These are phyloP conservation scores for Girardinus metallicus DNA, from an alignment of 2,797 vertebrate genomes.

Conservation along the genomic window DNA sequence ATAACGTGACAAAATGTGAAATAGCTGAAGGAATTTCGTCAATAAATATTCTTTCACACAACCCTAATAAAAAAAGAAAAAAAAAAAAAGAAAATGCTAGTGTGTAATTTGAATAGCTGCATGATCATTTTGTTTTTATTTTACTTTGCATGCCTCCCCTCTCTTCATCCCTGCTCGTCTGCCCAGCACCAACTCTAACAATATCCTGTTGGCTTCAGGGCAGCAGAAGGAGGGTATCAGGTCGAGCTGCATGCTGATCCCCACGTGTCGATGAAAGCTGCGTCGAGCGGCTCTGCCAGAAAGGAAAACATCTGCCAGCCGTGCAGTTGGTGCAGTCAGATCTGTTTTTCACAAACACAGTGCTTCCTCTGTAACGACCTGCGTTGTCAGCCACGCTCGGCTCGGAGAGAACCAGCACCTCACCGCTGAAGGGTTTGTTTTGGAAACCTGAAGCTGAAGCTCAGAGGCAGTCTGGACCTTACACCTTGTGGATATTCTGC, in stretches of 20 bases:
- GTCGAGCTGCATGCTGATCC: constrained; percentile 57
- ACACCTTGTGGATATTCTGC: constrained; percentile 37
- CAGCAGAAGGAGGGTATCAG: constrained; percentile 49
- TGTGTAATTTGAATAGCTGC: neutral
- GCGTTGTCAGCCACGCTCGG: constrained; percentile 15
- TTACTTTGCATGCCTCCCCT: neutral
- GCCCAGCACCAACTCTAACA: constrained; percentile 59
- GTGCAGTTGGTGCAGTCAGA: constrained; percentile 30
- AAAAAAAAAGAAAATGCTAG: neutral
- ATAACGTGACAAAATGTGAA: neutral
- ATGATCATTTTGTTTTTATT: neutral
- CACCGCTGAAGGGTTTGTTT: constrained; percentile 1
- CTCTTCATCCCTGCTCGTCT: neutral
- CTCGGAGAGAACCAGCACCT: neutral
- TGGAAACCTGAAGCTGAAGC: constrained; percentile 6
- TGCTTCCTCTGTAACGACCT: constrained; percentile 13
- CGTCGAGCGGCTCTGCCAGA: constrained; percentile 58
- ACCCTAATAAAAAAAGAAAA: no score
- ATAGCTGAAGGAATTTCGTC: neutral
- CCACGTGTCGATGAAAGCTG: constrained; percentile 67
- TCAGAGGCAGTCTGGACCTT: constrained; percentile 18
- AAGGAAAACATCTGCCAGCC: constrained; percentile 64
- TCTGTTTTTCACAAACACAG: constrained; percentile 46
- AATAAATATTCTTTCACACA: neutral
- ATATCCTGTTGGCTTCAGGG: constrained; percentile 58